phyloP scores from a whole-genome alignment of 2,797 vertebrate genomes.

The Garrulus glandarius region DNA sequence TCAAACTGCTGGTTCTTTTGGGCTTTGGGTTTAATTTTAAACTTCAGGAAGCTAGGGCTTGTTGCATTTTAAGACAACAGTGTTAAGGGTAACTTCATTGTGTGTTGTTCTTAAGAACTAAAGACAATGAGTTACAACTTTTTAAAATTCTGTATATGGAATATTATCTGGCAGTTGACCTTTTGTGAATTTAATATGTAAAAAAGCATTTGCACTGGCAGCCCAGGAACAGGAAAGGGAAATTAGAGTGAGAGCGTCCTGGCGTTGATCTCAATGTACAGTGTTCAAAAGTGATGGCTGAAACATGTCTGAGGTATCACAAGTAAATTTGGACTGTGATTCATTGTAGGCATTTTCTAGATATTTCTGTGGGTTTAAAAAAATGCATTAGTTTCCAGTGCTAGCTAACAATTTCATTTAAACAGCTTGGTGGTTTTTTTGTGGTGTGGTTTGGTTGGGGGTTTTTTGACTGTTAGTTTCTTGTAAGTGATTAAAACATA shows the following conservation, averaged over 20 bases:
- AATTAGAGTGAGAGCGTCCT: neutral
- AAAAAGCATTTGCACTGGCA: neutral
- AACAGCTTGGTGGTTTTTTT: neutral
- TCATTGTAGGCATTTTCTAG: neutral
- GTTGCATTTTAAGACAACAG: neutral
- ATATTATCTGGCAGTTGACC: neutral
- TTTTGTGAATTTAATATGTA: neutral
- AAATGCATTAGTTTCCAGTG: neutral
- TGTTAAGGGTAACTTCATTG: neutral
- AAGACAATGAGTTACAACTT: neutral
- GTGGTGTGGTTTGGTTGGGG: neutral
- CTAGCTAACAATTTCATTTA: neutral
- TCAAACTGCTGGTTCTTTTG: neutral
- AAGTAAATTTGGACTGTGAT: rapidly evolving
- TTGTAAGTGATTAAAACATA: neutral
- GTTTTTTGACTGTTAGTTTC: neutral
- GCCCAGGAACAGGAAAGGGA: neutral
- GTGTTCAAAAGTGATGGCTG: neutral
- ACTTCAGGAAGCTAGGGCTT: neutral
- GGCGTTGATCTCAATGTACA: rapidly evolving
- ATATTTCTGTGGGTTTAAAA: neutral
- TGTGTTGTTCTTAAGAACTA: neutral
- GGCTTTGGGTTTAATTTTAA: neutral
- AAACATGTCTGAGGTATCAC: neutral
- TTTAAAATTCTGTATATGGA: rapidly evolving